These are phyloP conservation scores for Sebastes reedi DNA, from an alignment of 2,797 vertebrate genomes.

Conservation along the genomic window DNA sequence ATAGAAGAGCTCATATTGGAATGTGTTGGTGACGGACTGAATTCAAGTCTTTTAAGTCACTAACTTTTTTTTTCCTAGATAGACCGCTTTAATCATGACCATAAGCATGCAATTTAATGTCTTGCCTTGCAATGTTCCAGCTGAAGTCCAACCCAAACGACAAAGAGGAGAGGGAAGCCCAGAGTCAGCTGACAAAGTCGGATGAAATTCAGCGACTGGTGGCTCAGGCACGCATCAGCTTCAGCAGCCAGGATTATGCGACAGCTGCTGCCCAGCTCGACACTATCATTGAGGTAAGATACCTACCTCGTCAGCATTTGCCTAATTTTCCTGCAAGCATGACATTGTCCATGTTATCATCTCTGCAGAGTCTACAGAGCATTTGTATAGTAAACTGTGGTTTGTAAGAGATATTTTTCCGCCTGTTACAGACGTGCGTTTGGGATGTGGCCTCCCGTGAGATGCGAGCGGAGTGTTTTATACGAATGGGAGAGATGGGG, in stretches of 20 bases:
- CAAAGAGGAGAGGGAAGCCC: slow-evolving; percentile 91
- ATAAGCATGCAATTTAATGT: background rate
- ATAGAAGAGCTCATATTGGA: background rate
- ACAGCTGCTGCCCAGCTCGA: slow-evolving; percentile 87
- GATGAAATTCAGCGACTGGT: slow-evolving; percentile 92
- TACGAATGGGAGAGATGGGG: slow-evolving; percentile 92
- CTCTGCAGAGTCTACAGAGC: background rate
- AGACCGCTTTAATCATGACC: background rate
- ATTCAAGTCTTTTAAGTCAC: background rate
- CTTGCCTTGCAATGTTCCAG: slow-evolving; percentile 71
- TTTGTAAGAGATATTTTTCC: slow-evolving; percentile 7
- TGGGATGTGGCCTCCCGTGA: slow-evolving; percentile 95
- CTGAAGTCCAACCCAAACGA: slow-evolving; percentile 90
- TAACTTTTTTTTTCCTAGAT: background rate
- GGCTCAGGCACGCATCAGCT: slow-evolving; percentile 83
- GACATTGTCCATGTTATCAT: background rate
- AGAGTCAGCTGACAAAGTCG: slow-evolving; percentile 87
- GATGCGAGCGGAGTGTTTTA: slow-evolving; percentile 94
- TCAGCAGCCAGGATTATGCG: slow-evolving; percentile 82
- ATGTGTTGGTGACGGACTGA: background rate
- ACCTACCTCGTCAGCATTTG: background rate
- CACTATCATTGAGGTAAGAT: slow-evolving; percentile 89
- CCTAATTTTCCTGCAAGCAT: background rate
- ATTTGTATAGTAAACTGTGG: background rate
- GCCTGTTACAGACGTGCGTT: slow-evolving; percentile 88